Evolutionary conservation across 1,140 invertebrate genomes (phyloP), one percentile per base, ranked within the genome.

Genomic region (Rhagoletis pomonella): DNA sequence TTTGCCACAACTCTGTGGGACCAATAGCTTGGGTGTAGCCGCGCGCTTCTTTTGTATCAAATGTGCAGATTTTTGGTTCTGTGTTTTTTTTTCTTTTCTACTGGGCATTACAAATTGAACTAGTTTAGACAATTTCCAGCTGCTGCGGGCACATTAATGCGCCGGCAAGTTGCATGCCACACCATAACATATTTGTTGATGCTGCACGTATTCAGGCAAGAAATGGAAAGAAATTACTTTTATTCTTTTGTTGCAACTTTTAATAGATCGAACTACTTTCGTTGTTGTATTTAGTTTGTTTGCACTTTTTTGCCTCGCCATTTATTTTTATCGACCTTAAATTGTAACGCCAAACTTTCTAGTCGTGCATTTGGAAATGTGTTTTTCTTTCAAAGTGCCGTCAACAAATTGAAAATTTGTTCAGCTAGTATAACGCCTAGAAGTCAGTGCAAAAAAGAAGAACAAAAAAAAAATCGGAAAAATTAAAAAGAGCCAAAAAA

Each of bases 381-480:
- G 47, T 19, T 81, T 81, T 81, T 5, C 73, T 81, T 81, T 81
- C n/a, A 81, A 81, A 42, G 73, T 42, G 73, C 73, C 73, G 73
- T 81, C 73, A 81, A 81, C 73, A 81, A 58, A 81, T 58, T 81
- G 73, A 81, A 55, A 81, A 81, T 81, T 81, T 81, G 73, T 81
- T 55, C 14, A 81, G 73, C 47, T 55, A 81, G 47, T 55, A 6
- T 12, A 47, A 17, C 4, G 14, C 12, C 39, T 14, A 69, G 17
- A 62, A n/a, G 60, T 67, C 12, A 62, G 64, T 14, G 17, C n/a
- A 39, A 67, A 67, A 4, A 3, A 9, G 0, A 14, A 5, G 14
- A 81, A 81, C 3, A 19, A 58, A 42, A n/a, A 29, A 42, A 42
- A 44, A 7, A 4, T 39, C 64, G 39, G 39, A 12, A 14, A 77